Evolutionary conservation across 2,113 vertebrate genomes (phyloP), one percentile per base, ranked within the genome.

Genomic region (Pituophis catenifer): DNA sequence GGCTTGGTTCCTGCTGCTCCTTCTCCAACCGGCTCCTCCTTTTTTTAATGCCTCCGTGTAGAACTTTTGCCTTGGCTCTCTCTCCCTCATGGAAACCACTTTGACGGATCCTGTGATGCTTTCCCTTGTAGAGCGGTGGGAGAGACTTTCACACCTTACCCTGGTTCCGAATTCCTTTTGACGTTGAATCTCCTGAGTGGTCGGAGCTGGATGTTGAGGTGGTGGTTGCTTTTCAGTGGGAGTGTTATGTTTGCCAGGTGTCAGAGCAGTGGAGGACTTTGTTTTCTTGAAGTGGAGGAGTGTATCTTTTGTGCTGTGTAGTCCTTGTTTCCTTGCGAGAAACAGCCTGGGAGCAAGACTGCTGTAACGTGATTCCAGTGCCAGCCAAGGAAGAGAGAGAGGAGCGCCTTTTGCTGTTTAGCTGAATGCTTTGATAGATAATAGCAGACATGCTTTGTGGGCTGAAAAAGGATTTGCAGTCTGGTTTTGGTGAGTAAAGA

Each of bases 391-490:
- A 81, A 65, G 26, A 88, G 53, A 3, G 53, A 50, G 57, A 93
- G 54, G 91, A 95, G 96, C 92, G 15, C 94, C 96, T 94, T 44
- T 85, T 65, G 89, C 91, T 81, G 58, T 92, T 87, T 95, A 95
- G 92, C 91, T 95, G 96, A 93, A 96, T 97, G 96, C 91, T 95
- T 96, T 96, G 93, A 44, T 96, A 96, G 95, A 93, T 91, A 93
- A 92, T 75, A 95, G 96, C 93, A 97, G 97, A 95, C 96, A 98
- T 98, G 98, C 97, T 98, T 93, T 98, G 98, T 94, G 98, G 98
- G 94, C 97, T 98, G 95, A 98, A 96, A 95, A 98, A 97, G 96
- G 98, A 98, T 94, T 97, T 98, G 94, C 98, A 98, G 94, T 97
- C 96, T 88, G 97, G 97, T 95, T 97, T 98, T 11, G 98, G 98